These are phyloP conservation scores for Ageneiosus marmoratus DNA, from an alignment of 2,113 vertebrate genomes.

Conservation along the genomic window DNA sequence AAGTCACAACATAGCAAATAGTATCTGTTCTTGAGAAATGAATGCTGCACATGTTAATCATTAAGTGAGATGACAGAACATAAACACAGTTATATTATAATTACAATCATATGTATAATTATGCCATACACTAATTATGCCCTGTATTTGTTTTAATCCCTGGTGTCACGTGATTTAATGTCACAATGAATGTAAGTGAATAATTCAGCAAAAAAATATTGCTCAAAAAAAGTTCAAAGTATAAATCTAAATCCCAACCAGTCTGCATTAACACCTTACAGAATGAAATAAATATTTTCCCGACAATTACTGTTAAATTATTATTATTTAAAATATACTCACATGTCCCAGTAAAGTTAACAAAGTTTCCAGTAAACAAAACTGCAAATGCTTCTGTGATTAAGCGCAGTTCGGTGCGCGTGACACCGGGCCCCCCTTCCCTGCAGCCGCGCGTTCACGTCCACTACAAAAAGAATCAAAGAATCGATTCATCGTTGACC, in stretches of 20 bases:
- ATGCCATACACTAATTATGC: no score
- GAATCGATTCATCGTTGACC: not conserved
- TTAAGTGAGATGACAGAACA: not conserved
- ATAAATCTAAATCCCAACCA: not conserved
- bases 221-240: not conserved
- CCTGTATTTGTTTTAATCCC: not conserved
- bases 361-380: not conserved
- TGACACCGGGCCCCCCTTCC: not conserved
- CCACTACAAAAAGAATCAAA: not conserved
- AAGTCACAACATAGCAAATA: not conserved
- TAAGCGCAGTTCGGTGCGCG: not conserved
- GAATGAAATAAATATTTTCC: not conserved
- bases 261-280: not conserved
- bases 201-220: not conserved
- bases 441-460: not conserved
- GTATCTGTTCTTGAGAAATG: not conserved
- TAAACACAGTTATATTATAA: not conserved
- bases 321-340: constrained; percentile 6
- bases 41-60: not conserved
- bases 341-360: not conserved
- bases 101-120: not conserved
- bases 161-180: constrained; percentile 1
- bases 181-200: not conserved
- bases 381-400: not conserved
- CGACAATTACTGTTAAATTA: not conserved